Evolutionary conservation across 1,140 invertebrate genomes (phyloP), one percentile per base, ranked within the genome.

Genomic region (Zaprionus taronus): DNA sequence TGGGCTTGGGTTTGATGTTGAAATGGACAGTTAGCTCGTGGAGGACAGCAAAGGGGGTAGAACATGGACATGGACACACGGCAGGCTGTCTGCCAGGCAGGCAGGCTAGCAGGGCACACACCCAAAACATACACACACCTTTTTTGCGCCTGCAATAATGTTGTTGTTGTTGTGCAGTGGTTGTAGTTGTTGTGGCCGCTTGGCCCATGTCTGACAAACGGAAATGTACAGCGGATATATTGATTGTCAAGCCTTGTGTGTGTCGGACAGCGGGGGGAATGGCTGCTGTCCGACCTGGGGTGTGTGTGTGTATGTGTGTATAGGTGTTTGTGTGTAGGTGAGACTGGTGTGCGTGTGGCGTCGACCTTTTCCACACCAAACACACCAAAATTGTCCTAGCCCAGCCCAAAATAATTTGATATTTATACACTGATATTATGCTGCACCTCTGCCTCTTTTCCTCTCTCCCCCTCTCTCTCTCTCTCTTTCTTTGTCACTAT

Each of bases 161-260:
- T 24, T 49, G 36, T 64, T 38, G n/a, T 55, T 38, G 24, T 36
- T 51, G n/a, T 55, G 67, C 44, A 71, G 61, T 62, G 53, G 49
- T 36, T 56, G 55, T 69, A 62, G 73, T 66, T 61, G 71, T 41
- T 36, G 58, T 60, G 72, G 57, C 61, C 64, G 51, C 36, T 60
- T 57, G 64, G 38, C 61, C 53, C 60, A 67, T 63, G 77, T 70
- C 63, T 69, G 63, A 63, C 77, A 80, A 87, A 79, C 83, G 84
- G 81, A 89, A 83, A 89, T 87, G 83, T 89, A 83, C 85, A 89
- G 81, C 84, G 84, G 81, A 90, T 84, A 84, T 85, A 89, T 89
- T 89, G 85, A 89, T 89, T 89, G 85, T 90, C 85, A 74, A 79
- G 67, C 56, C 64, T 44, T 72, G 56, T 65, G 31, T 49, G 51